Evolutionary conservation across 2,113 vertebrate species (phyloP), one percentile per base, ranked within the genome.

Genomic region (Genyomyrus donnyi): DNA sequence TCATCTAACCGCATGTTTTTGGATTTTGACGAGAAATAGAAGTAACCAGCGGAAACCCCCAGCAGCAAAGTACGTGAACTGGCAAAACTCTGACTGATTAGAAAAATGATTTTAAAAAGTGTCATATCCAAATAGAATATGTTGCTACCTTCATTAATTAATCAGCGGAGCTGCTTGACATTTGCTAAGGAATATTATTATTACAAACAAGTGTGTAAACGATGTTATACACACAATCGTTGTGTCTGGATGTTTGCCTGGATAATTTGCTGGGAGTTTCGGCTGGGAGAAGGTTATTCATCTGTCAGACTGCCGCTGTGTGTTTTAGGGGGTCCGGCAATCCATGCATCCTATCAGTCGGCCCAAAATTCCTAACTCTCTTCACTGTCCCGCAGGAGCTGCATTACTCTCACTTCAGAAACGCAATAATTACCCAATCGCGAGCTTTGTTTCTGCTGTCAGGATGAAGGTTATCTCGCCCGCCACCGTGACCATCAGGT

Each of bases 401-500:
- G 58, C 17, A 45, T 90, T 49, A 53, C 88, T 93, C 94, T 93
- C 92, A 48, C 86, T 42, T 46, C 39, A 92, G 93, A 94, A 94
- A 93, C 91, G 93, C 90, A 52, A 66, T 85, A 88, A 89, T 88
- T 89, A 27, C 80, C 88, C 53, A 89, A 96, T 85, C 95, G 94
- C 94, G 93, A 96, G 97, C 97, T 97, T 97, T 98, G 97, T 97
- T 96, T 98, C 93, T 92, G 93, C 96, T 96, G 92, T 97, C 97
- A 97, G 93, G 94, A 95, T 98, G 97, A 99, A 99, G 98, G 98
- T 99, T 99, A 99, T 99, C 98, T 98, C 95, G 92, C 93, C 92
- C 94, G 95, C 96, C 93, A 94, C 95, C 96, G 96, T 95, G 95
- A 95, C 96, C 97, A 97, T 97, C 97, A 97, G 97, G 96, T 99